Evolutionary conservation across 2,888 invertebrate genomes (phyloP).

Genomic region (Toxonevra muliebris): DNA sequence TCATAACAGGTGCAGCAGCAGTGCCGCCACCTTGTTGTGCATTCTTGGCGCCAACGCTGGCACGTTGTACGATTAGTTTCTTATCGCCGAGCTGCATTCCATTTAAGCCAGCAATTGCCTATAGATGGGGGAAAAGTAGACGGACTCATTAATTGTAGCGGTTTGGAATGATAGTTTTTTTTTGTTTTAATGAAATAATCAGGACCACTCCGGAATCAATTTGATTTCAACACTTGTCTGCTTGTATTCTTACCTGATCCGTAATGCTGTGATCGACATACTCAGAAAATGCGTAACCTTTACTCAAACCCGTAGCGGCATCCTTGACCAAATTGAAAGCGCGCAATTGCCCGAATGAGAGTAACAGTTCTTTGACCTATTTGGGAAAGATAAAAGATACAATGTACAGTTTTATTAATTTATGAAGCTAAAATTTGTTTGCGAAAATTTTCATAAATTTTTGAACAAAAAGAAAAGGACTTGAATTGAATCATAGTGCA

Average conservation of each 20-base stretch:
- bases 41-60: conserved; percentile 95
- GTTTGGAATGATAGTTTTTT: neutral
- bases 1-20: conserved; percentile 81
- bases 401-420: neutral
- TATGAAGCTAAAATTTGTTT: too few species aligned
- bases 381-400: conserved; percentile 13
- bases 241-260: conserved; percentile 78
- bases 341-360: conserved; percentile 96
- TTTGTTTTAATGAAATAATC: too few species aligned
- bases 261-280: conserved; percentile 96
- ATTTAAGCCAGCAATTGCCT: conserved; percentile 97
- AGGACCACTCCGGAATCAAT: too few species aligned
- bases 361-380: conserved; percentile 96
- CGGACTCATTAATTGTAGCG: conserved; percentile 8
- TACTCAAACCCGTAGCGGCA: conserved; percentile 94
- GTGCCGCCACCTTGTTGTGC: conserved; percentile 72
- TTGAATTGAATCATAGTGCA: neutral
- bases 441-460: conserved; percentile 8
- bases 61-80: conserved; percentile 95
- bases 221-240: too few species aligned
- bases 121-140: conserved; percentile 34
- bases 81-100: conserved; percentile 99
- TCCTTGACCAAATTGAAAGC: conserved; percentile 99
- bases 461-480: neutral
- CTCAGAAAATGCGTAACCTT: conserved; percentile 99